Evolutionary conservation across 2,797 vertebrate species (phyloP), one percentile per base, ranked within the genome.

Genomic region (Geotrypetes seraphini): DNA sequence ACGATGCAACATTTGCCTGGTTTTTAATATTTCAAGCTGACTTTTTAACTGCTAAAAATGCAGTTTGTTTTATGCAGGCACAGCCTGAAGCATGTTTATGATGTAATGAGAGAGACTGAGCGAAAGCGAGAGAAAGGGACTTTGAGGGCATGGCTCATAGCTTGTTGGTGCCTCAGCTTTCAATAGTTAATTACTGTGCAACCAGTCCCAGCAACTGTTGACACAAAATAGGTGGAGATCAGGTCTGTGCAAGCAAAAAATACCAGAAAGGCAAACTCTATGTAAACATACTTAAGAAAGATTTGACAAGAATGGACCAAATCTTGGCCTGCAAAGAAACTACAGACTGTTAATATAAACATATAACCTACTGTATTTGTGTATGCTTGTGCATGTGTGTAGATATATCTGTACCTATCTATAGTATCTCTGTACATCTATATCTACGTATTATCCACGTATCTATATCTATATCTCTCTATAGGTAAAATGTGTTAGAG

Each of bases 211-310:
- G 63, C 58, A 74, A 59, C 70, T 87, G 85, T 87, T 90, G 86
- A 89, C 85, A 86, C 69, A 83, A 83, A 75, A 81, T 79, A 84
- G 81, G 79, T 74, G 48, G 62, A 73, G 72, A 83, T 87, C 84
- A 83, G 88, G 88, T 85, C 83, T 79, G 76, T 81, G 81, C 84
- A 91, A 79, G 89, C 78, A 78, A 53, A 70, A 78, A 81, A 89
- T 89, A 87, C 86, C 85, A 87, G 79, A 78, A 75, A 77, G 71
- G 73, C 73, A 79, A 66, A 81, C 66, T 69, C 39, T 78, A 68
- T 73, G 78, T 73, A 81, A 84, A 79, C 55, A 78, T 52, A 61
- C 65, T 75, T 65, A 55, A 68, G 64, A 39, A 54, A 69, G 68
- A 75, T 64, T 61, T 43, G 62, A 73, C 66, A 71, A 74, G 63